phyloP scores from a whole-genome alignment of 2,888 invertebrate species.

The Sepiola atlantica region DNA sequence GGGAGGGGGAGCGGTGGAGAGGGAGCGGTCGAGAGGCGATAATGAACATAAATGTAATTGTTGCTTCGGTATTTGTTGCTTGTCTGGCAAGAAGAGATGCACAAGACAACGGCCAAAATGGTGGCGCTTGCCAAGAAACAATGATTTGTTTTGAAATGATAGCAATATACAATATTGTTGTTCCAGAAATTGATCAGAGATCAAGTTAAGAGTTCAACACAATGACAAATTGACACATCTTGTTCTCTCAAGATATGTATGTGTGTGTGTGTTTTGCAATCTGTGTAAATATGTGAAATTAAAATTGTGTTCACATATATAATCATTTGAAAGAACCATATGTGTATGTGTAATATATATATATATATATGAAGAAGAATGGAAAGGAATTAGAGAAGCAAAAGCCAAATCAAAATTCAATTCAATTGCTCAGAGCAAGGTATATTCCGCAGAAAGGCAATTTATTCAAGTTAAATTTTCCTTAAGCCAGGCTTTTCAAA shows the following conservation, averaged over 20 bases:
- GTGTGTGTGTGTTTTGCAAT: not conserved
- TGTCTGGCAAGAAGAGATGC: not conserved
- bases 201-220: not conserved
- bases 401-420: no score
- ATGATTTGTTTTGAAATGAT: constrained; percentile 23
- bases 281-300: not conserved
- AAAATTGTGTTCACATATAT: no score
- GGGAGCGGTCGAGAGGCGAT: not conserved
- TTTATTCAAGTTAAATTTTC: no score
- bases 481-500: no score
- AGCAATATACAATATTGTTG: not conserved
- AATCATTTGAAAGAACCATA: no score
- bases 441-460: no score
- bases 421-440: no score
- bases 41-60: not conserved
- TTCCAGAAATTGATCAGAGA: constrained; percentile 22
- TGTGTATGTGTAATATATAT: no score
- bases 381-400: no score
- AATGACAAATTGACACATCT: not conserved
- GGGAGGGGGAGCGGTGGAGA: not conserved
- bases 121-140: not conserved
- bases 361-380: no score
- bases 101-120: not conserved
- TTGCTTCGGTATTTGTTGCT: not conserved
- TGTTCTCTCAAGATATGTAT: not conserved